phyloP scores from a whole-genome alignment of 2,113 vertebrate species.

The Willisornis vidua region DNA sequence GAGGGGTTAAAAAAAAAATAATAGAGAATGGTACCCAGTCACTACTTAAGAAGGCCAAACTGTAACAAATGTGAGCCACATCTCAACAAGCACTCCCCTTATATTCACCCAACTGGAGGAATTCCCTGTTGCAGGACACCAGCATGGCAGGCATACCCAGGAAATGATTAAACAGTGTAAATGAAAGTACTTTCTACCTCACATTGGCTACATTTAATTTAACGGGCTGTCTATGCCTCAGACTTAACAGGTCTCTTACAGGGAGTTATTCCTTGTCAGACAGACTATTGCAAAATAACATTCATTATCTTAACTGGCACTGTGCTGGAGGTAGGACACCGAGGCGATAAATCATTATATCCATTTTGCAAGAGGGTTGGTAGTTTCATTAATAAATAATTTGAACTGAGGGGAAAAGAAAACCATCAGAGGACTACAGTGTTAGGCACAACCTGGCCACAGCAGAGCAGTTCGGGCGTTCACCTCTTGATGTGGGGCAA shows the following conservation, averaged over 20 bases:
- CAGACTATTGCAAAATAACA: constrained; percentile 50
- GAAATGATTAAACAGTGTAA: not conserved
- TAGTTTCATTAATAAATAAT: constrained; percentile 40
- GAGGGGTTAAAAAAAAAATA: not conserved
- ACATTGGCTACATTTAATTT: not conserved
- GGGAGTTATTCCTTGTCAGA: constrained; percentile 38
- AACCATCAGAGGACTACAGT: not conserved
- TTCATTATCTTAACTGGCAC: constrained; percentile 46
- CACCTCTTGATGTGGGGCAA: not conserved
- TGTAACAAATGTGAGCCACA: not conserved
- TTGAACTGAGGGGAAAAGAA: not conserved
- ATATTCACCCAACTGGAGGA: not conserved
- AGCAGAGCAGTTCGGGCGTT: not conserved
- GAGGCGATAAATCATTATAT: constrained; percentile 44
- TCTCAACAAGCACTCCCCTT: not conserved
- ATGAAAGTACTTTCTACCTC: not conserved
- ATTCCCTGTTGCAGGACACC: not conserved
- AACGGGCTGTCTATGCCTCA: not conserved
- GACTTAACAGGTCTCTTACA: not conserved
- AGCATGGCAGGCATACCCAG: not conserved
- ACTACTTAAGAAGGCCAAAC: not conserved
- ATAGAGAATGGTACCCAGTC: not conserved
- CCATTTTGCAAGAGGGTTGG: constrained; percentile 52
- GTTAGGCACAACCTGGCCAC: not conserved
- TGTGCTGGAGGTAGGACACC: constrained; percentile 23